These are phyloP conservation scores for Xiphorhynchus elegans DNA, from an alignment of 2,113 vertebrate genomes.

Conservation along the genomic window DNA sequence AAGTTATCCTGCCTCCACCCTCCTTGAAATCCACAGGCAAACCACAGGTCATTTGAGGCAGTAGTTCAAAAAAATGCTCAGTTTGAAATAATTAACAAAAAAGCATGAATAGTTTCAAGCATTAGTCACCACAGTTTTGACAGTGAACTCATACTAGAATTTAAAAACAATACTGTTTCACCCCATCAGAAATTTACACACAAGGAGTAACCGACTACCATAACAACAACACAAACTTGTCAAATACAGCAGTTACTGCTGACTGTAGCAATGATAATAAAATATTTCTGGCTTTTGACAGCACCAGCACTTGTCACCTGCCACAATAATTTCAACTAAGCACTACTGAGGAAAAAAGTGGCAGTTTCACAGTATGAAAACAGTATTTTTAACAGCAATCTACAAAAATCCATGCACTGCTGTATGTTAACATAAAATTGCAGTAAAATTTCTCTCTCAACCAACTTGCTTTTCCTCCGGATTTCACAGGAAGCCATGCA, in stretches of 20 bases:
- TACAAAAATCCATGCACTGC: not conserved
- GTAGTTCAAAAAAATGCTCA: constrained; percentile 3
- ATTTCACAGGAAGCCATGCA: not conserved
- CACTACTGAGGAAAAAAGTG: not conserved
- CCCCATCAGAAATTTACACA: not conserved
- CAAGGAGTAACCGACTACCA: not conserved
- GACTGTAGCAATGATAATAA: not conserved
- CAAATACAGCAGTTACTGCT: not conserved
- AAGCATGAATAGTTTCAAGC: not conserved
- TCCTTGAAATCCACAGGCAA: not conserved
- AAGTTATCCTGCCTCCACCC: not conserved
- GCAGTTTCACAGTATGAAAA: not conserved
- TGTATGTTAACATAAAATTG: not conserved
- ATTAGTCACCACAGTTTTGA: not conserved
- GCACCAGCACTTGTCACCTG: not conserved
- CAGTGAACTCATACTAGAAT: not conserved
- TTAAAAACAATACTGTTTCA: not conserved
- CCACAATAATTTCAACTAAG: not conserved
- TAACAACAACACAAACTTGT: not conserved
- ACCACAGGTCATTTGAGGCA: not conserved
- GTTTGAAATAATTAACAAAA: constrained; percentile 12
- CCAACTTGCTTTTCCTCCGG: not conserved
- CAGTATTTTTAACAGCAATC: not conserved
- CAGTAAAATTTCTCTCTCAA: not conserved
- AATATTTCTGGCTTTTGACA: not conserved